Percentiles rank a stretch among this genome's conserved stretches.
Conservation (phyloP, 2,888 invertebrate genomes). For the Tortrix viridana region DNA sequence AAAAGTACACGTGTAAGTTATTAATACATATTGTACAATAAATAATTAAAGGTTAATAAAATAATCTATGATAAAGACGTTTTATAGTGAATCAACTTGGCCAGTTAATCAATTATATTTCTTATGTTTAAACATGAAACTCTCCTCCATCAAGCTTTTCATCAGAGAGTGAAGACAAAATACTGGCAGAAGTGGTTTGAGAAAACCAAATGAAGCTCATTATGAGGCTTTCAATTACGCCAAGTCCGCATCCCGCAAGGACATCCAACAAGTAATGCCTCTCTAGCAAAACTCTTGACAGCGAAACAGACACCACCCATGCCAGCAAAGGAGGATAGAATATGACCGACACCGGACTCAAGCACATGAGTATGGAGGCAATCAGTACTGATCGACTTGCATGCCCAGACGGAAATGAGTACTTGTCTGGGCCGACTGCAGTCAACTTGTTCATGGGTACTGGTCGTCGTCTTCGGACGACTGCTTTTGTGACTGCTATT, state of each 20-base stretch:
- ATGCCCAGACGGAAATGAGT: slow-evolving; percentile 97
- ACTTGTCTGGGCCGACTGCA: slow-evolving; percentile 93
- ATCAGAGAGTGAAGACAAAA: slow-evolving; percentile 86
- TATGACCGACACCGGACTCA: slow-evolving; percentile 86
- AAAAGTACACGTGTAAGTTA: no score
- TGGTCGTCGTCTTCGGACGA: slow-evolving; percentile 91
- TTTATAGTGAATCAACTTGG: no score
- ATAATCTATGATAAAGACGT: no score
- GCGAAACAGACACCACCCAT: slow-evolving; percentile 90
- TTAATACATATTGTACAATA: no score
- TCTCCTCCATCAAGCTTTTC: slow-evolving; percentile 88
- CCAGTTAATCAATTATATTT: neutral
- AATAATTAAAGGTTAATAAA: no score
- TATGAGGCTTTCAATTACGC: slow-evolving; percentile 87
- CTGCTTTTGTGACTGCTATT: slow-evolving; percentile 91
- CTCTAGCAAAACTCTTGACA: slow-evolving; percentile 92
- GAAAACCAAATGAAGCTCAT: slow-evolving; percentile 88
- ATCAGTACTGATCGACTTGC: slow-evolving; percentile 93
- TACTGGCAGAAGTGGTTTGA: slow-evolving; percentile 82
- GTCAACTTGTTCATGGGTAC: slow-evolving; percentile 87
- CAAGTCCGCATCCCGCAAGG: slow-evolving; percentile 88
- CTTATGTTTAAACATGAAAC: slow-evolving; percentile 83
- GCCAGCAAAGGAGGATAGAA: slow-evolving; percentile 86
- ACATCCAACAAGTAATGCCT: slow-evolving; percentile 96
- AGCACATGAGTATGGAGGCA: slow-evolving; percentile 87